A percentile compares a stretch with the other conserved stretches of the same genome.
phyloP scores from a whole-genome alignment of 2,888 invertebrate genomes.

The Cosmorhoe ocellata region DNA sequence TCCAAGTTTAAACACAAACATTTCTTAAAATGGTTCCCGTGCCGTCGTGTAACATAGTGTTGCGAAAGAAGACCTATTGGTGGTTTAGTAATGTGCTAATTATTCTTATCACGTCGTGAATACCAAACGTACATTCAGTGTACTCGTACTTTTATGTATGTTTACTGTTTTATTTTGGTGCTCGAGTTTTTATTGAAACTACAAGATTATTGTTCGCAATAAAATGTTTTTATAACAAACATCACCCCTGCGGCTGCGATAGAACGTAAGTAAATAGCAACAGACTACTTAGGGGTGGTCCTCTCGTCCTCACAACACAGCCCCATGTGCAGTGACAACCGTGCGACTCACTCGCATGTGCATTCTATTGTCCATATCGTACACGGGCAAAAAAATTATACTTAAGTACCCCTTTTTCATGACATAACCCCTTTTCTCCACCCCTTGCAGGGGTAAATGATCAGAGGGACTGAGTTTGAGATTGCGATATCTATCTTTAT shows the following conservation, averaged over 20 bases:
- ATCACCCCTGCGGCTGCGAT: background rate
- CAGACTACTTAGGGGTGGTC: constrained; percentile 7
- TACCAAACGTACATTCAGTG: too few relatives aligned
- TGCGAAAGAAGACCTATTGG: too few relatives aligned
- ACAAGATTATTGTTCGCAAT: background rate
- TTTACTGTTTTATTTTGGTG: too few relatives aligned
- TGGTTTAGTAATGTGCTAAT: too few relatives aligned
- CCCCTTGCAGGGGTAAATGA: background rate
- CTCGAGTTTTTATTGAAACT: constrained; percentile 1
- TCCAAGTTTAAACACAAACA: too few relatives aligned
- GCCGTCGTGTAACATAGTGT: too few relatives aligned
- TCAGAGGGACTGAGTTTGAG: background rate
- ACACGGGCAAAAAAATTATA: background rate
- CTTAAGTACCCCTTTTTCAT: background rate
- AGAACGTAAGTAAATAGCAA: constrained; percentile 10
- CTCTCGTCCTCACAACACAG: constrained; percentile 6
- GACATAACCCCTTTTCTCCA: too few relatives aligned
- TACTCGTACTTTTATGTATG: too few relatives aligned
- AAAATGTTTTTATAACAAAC: constrained; percentile 4
- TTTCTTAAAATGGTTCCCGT: too few relatives aligned
- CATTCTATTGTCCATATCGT: constrained; percentile 8
- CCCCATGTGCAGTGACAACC: constrained; percentile 13
- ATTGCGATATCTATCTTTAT: too few relatives aligned
- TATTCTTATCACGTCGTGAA: too few relatives aligned
- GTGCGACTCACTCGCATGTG: constrained; percentile 10